These are phyloP conservation scores for Calycopis cecrops DNA, from an alignment of 1,140 invertebrate species.

Conservation along the genomic window DNA sequence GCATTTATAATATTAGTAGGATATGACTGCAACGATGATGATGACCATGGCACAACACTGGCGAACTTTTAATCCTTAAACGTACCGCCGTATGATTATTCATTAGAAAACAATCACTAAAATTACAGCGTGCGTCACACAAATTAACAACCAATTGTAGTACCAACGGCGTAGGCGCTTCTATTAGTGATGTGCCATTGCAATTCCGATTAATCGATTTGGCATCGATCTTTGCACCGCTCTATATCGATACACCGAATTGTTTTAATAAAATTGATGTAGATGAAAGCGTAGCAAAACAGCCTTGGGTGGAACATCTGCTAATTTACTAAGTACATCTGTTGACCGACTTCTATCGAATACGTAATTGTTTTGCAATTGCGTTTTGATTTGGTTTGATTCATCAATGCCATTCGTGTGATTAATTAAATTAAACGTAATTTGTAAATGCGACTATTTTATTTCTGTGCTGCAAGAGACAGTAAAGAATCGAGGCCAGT, in stretches of 20 bases:
- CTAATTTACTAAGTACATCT: conserved; percentile 36
- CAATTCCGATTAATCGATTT: conserved; percentile 69
- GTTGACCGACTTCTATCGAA: conserved; percentile 33
- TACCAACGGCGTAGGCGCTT: conserved; percentile 61
- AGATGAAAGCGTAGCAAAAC: conserved; percentile 36
- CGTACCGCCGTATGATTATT: conserved; percentile 1
- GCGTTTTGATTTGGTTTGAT: conserved; percentile 1
- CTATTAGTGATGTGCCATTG: conserved; percentile 57
- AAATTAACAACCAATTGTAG: conserved; percentile 65
- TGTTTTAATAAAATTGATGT: conserved; percentile 41
- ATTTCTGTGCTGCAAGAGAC: no score
- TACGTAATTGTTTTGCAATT: conserved; percentile 9
- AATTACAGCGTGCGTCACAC: conserved; percentile 51
- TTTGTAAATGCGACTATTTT: no score
- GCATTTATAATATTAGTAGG: no score
- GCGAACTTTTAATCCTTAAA: background rate
- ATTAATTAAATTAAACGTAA: background rate
- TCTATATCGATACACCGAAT: conserved; percentile 44
- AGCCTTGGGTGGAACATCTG: conserved; percentile 37
- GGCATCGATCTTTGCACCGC: conserved; percentile 67
- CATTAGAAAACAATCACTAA: conserved; percentile 33
- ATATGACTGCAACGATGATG: background rate
- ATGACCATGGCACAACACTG: background rate
- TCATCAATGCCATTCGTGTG: background rate
- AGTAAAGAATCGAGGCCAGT: no score